Evolutionary conservation across 2,797 vertebrate species (phyloP), one percentile per base, ranked within the genome.

Genomic region (Triplophysa bombifrons): DNA sequence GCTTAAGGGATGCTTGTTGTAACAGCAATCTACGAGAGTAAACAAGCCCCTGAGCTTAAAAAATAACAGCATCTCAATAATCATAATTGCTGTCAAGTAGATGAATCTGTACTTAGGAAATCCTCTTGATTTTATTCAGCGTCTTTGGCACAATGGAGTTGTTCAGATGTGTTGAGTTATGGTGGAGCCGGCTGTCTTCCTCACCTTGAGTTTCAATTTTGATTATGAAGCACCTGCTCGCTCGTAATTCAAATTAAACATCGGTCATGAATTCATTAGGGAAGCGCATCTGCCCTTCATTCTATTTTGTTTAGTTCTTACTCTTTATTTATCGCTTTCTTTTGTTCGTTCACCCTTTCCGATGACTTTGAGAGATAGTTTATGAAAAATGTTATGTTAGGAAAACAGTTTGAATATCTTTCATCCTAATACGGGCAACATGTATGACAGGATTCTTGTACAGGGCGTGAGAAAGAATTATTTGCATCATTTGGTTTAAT

Each of bases 41-140:
- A 27, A 55, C 8, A 10, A 71, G 58, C 14, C 71, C 63, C 3
- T 41, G 71, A 14, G 46, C 68, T 75, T 74, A 61, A 81, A 77
- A 66, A 77, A 66, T 71, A 74, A 17, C 61, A 63, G 63, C 63
- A 58, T 56, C 51, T 71, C 76, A 81, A 83, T 81, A 68, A 67
- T 63, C 70, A 71, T 85, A 83, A 82, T 80, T 78, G 81, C 78
- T 63, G 70, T 83, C 78, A 80, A 77, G 70, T 75, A 83, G 84
- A 85, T 83, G 73, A 83, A 85, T 80, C 78, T 78, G 78, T 73
- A 66, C 81, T 85, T 83, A 76, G 72, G 71, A 83, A 71, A 74
- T 79, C 58, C 74, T 77, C 81, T 82, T 83, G 53, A 72, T 74
- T 70, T 85, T 80, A 79, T 82, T 76, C 72, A 79, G 76, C 63